Evolutionary conservation across 2,888 invertebrate genomes (phyloP).

Genomic region (Heliconius ismenius): DNA sequence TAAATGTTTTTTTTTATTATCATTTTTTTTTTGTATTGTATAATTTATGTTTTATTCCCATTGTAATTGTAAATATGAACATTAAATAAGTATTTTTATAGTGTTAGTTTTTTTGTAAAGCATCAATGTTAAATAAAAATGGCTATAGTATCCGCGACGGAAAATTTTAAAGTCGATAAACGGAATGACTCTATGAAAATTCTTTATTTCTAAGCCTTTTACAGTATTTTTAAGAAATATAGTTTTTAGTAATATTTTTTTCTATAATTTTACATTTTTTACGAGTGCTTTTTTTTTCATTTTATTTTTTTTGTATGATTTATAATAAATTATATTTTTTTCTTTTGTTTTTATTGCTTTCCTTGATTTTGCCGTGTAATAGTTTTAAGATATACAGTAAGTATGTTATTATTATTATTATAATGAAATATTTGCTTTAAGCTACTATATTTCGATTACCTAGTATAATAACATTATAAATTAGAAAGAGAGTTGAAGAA

Average conservation of each 20-base stretch:
- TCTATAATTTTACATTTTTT: neutral
- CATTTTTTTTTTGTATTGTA: conserved; percentile 31
- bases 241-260: neutral
- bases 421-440: neutral
- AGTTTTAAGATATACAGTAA: neutral
- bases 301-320: conserved; percentile 27
- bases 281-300: neutral
- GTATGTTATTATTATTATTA: neutral
- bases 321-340: conserved; percentile 13
- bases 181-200: neutral
- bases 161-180: neutral
- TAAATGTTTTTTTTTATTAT: conserved; percentile 39
- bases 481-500: too few species aligned
- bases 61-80: neutral
- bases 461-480: neutral
- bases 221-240: neutral
- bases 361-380: neutral
- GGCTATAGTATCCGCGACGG: neutral
- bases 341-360: conserved; percentile 17
- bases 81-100: neutral
- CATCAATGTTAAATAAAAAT: neutral
- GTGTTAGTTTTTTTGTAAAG: neutral
- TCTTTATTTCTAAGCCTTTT: neutral
- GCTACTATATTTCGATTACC: neutral
- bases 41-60: neutral